Conservation (phyloP, 2,113 vertebrate species). For the Furnarius figulus region DNA sequence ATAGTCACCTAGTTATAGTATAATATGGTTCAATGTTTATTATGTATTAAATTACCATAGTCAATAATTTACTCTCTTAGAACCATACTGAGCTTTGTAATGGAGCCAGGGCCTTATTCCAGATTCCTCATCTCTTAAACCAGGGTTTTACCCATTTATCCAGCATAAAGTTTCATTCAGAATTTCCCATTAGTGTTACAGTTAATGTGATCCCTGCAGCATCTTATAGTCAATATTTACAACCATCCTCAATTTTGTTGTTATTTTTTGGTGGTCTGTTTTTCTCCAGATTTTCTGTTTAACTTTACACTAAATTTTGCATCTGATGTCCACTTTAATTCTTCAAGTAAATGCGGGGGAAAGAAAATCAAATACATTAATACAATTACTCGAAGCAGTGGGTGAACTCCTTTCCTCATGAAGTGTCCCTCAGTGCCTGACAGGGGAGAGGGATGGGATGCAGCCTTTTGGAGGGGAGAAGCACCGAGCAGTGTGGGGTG, state of each 20-base stretch:
- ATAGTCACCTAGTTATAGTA: neutral
- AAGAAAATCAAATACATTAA: neutral
- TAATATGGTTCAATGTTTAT: neutral
- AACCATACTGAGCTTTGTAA: neutral
- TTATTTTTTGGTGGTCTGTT: neutral
- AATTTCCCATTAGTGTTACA: neutral
- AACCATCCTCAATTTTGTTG: neutral
- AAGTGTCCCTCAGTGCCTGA: neutral
- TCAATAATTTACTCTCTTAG: neutral
- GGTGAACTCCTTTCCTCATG: neutral
- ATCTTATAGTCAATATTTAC: neutral
- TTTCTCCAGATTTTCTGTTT: neutral
- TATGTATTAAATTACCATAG: neutral
- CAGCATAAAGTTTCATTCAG: neutral
- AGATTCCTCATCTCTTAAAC: neutral
- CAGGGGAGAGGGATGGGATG: neutral
- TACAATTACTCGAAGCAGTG: neutral
- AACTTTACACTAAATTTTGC: neutral
- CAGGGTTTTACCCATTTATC: neutral
- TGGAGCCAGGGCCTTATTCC: neutral
- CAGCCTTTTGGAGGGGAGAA: neutral
- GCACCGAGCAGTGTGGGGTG: neutral
- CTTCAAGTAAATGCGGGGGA: neutral
- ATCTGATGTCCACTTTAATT: neutral
- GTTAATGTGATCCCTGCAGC: neutral